phyloP scores from a whole-genome alignment of 2,888 invertebrate genomes.

The Coenonympha arcania region DNA sequence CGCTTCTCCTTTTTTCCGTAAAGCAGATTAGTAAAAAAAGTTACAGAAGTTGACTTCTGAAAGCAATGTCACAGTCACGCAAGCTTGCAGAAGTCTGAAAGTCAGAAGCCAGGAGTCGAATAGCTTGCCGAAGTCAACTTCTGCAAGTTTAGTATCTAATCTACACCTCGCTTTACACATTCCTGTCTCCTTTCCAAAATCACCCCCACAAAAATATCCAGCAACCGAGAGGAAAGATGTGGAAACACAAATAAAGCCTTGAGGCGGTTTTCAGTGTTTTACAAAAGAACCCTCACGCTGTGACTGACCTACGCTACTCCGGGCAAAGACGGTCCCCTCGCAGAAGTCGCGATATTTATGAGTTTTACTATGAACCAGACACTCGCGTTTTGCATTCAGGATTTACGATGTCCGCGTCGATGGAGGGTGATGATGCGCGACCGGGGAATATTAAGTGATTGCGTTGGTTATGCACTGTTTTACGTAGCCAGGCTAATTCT shows the following conservation, averaged over 20 bases:
- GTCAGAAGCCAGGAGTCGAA: no score
- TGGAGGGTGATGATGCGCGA: not conserved
- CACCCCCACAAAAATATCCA: no score
- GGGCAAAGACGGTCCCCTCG: constrained; percentile 23
- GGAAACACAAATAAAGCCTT: not conserved
- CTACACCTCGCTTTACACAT: no score
- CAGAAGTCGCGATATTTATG: constrained; percentile 20
- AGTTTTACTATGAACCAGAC: constrained; percentile 12
- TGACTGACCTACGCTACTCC: constrained; percentile 34
- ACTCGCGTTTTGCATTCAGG: constrained; percentile 2
- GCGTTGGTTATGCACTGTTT: not conserved
- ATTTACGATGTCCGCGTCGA: not conserved
- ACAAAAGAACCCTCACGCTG: constrained; percentile 18
- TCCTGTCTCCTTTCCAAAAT: no score
- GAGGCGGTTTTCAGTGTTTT: not conserved
- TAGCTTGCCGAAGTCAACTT: no score
- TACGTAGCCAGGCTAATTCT: no score
- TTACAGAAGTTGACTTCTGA: no score
- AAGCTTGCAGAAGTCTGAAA: no score
- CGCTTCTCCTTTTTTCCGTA: no score
- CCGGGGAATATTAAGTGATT: not conserved
- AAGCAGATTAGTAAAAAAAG: no score
- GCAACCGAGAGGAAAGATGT: not conserved
- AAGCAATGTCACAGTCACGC: no score
- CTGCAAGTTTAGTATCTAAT: no score